Evolutionary conservation across 2,113 vertebrate species (phyloP).

Genomic region (Tenrec ecaudatus): DNA sequence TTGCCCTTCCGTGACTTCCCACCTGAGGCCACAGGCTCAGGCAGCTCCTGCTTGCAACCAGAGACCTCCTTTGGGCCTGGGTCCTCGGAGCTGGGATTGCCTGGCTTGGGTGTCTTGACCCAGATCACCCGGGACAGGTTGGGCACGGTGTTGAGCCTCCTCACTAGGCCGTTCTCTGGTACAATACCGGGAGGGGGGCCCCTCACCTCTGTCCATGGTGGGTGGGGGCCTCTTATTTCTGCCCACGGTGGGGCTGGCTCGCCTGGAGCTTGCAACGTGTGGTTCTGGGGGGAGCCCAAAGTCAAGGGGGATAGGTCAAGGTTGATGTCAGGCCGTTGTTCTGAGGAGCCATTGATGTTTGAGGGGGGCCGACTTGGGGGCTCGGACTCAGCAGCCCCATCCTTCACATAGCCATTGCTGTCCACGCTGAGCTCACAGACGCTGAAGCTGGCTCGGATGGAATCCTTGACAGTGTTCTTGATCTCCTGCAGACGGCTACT

Average conservation of each 20-base stretch:
- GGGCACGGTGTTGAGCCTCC: slow-evolving; percentile 92
- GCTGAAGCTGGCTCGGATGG: slow-evolving; percentile 96
- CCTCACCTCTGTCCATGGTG: slow-evolving; percentile 82
- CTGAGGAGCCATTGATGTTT: slow-evolving; percentile 94
- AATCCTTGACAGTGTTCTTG: slow-evolving; percentile 98
- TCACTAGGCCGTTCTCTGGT: slow-evolving; percentile 89
- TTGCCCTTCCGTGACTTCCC: slow-evolving; percentile 94
- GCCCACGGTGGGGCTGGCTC: slow-evolving; percentile 85
- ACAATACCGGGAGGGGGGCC: slow-evolving; percentile 71
- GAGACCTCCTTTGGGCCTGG: slow-evolving; percentile 75
- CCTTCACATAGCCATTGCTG: slow-evolving; percentile 96
- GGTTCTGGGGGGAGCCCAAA: slow-evolving; percentile 92
- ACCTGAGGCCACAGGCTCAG: background rate
- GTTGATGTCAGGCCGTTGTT: slow-evolving; percentile 94
- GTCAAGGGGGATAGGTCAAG: slow-evolving; percentile 96
- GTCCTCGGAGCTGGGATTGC: slow-evolving; percentile 81
- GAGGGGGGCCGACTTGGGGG: slow-evolving; percentile 92
- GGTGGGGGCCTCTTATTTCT: slow-evolving; percentile 75
- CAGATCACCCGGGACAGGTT: slow-evolving; percentile 96
- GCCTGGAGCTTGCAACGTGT: slow-evolving; percentile 82
- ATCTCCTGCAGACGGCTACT: slow-evolving; percentile 98
- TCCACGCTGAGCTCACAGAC: slow-evolving; percentile 97
- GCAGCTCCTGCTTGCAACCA: slow-evolving; percentile 83
- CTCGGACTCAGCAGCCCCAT: slow-evolving; percentile 94
- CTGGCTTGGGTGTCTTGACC: slow-evolving; percentile 92